Conservation (phyloP, 2,113 vertebrate genomes). For the Calyptommatus sinebrachiatus region DNA sequence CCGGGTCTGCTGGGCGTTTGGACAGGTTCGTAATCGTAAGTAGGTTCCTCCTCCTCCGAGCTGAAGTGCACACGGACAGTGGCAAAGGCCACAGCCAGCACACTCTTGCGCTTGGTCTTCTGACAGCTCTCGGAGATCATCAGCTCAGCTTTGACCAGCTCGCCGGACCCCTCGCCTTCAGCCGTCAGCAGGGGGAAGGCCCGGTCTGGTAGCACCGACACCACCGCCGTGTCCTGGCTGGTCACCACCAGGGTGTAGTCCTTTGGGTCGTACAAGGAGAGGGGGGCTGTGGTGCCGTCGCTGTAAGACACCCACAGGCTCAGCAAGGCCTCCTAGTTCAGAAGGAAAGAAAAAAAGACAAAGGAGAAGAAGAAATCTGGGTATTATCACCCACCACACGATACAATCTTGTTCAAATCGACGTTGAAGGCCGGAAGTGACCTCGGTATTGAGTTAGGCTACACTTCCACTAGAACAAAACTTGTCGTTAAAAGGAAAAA, state of each 20-base stretch:
- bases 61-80: constrained; percentile 87
- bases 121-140: constrained; percentile 93
- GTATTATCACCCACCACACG: too few relatives aligned
- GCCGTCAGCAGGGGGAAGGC: constrained; percentile 86
- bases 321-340: constrained; percentile 86
- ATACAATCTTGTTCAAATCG: too few relatives aligned
- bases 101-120: constrained; percentile 94
- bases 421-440: too few relatives aligned
- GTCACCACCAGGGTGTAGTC: constrained; percentile 93
- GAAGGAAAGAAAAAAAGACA: constrained; percentile 35
- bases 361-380: not conserved
- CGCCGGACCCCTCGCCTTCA: constrained; percentile 84
- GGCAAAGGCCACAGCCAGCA: constrained; percentile 83
- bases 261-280: constrained; percentile 89
- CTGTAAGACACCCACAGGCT: constrained; percentile 96
- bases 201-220: constrained; percentile 83
- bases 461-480: too few relatives aligned
- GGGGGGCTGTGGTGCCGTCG: constrained; percentile 86
- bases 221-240: constrained; percentile 85
- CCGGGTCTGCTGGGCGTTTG: constrained; percentile 79
- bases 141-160: constrained; percentile 85
- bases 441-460: too few relatives aligned
- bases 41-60: constrained; percentile 76
- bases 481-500: too few relatives aligned
- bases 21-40: constrained; percentile 68